These are phyloP conservation scores for Pseudomugil gertrudae DNA, from an alignment of 2,797 vertebrate species.

Conservation along the genomic window DNA sequence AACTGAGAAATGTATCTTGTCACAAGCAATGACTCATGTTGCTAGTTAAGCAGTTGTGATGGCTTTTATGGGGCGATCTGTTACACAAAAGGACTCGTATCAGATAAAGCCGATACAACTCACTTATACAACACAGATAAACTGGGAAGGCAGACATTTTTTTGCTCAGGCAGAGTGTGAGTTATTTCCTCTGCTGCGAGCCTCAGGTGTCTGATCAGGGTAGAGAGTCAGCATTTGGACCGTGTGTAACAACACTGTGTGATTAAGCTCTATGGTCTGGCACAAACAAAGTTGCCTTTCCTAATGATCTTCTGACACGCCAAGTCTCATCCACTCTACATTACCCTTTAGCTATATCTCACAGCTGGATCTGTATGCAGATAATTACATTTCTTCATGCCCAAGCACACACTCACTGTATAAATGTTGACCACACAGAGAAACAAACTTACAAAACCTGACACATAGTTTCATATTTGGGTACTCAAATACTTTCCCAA, in stretches of 20 bases:
- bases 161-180: conserved; percentile 38
- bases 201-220: conserved; percentile 63
- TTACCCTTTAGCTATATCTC: conserved; percentile 41
- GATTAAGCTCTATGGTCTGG: conserved; percentile 59
- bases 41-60: conserved; percentile 7
- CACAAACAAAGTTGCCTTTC: conserved; percentile 37
- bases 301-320: conserved; percentile 75
- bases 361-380: conserved; percentile 26
- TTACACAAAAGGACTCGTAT: conserved; percentile 20
- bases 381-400: conserved; percentile 27
- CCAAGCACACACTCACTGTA: conserved; percentile 12
- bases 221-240: conserved; percentile 54
- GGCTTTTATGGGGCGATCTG: conserved; percentile 13
- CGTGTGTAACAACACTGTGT: conserved; percentile 46
- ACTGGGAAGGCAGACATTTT: conserved; percentile 31
- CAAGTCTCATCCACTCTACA: conserved; percentile 38
- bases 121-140: conserved; percentile 46
- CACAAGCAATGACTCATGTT: conserved; percentile 45
- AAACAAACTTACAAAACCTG: conserved; percentile 32
- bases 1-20: conserved; percentile 23
- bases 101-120: conserved; percentile 31
- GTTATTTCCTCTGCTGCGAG: conserved; percentile 64
- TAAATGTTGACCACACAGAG: conserved; percentile 11
- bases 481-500: conserved; percentile 1
- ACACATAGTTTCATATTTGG: neutral